Percentiles rank a stretch among this genome's conserved stretches.
phyloP scores from a whole-genome alignment of 2,797 vertebrate species.

The Sebastes diaconus region DNA sequence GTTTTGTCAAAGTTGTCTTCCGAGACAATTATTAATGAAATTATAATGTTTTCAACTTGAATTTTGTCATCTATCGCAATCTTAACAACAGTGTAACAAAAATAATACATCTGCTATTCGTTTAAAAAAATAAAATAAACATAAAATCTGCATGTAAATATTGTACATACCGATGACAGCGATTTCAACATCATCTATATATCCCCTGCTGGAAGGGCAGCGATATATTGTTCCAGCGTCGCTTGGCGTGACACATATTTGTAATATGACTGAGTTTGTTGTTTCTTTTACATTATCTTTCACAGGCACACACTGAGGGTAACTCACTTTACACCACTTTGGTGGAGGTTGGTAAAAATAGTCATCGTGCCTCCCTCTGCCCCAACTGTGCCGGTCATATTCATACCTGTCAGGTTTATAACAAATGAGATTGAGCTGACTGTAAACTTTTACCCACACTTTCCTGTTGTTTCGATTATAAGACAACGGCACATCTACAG shows the following conservation, averaged over 20 bases:
- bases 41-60: neutral
- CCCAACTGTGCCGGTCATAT: fast-evolving
- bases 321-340: neutral
- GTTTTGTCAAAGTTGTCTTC: neutral
- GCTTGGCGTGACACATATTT: neutral
- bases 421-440: neutral
- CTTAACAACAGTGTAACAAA: neutral
- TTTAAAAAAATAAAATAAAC: neutral
- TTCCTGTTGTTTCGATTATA: fast-evolving
- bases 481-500: fast-evolving
- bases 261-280: fast-evolving
- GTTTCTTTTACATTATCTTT: neutral
- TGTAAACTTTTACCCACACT: fast-evolving
- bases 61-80: neutral
- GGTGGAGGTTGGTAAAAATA: fast-evolving
- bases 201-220: neutral
- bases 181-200: neutral
- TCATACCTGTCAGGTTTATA: neutral
- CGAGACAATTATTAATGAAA: neutral
- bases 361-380: fast-evolving
- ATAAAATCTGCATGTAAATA: neutral
- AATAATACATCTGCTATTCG: neutral
- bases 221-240: neutral
- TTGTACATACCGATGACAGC: neutral
- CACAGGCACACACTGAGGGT: fast-evolving